Percentiles rank a stretch among this genome's conserved stretches.
phyloP scores from a whole-genome alignment of 2,113 vertebrate species.

The cattle (Bos taurus) region ARS-UCD2.0 NC_037337.1:48286001-48286500 shows the following conservation, averaged over 20 bases:
- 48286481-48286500: background rate
- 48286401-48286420: background rate
- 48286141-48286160: slow-evolving; percentile 38
- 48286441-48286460: background rate
- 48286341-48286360: background rate
- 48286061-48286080: background rate
- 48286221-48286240: slow-evolving; percentile 19
- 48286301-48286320: background rate
- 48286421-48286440: background rate
- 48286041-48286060: slow-evolving; percentile 39
- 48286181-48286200: background rate
- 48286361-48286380: background rate
- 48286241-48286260: background rate
- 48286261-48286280: background rate
- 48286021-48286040: background rate
- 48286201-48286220: slow-evolving; percentile 3
- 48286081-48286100: slow-evolving; percentile 22
- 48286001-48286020: background rate
- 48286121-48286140: slow-evolving; percentile 28
- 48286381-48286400: background rate
- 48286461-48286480: background rate
- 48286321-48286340: background rate
- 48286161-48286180: slow-evolving; percentile 12
- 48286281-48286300: background rate
- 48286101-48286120: slow-evolving; percentile 59